phyloP scores from a whole-genome alignment of 2,888 invertebrate species.

The Halocaridina rubra region DNA sequence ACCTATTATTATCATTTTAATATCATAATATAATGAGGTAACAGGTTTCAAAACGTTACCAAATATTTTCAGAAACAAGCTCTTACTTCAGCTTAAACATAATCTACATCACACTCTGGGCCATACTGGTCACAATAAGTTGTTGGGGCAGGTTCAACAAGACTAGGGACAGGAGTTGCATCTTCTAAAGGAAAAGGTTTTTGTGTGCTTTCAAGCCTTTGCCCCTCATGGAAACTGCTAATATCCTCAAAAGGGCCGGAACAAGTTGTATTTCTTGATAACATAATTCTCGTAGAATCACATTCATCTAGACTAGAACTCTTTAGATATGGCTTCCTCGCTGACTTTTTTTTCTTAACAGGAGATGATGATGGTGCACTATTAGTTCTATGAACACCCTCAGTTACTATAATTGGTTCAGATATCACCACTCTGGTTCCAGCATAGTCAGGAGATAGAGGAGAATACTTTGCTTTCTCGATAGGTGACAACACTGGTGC shows the following conservation, averaged over 20 bases:
- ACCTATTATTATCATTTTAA: too few relatives aligned
- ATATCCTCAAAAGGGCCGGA: not conserved
- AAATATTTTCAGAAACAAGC: not conserved
- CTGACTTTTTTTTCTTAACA: not conserved
- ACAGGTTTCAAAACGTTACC: not conserved
- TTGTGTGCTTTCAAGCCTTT: not conserved
- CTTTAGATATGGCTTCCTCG: not conserved
- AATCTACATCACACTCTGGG: slow-evolving; percentile 34
- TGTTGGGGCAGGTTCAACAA: slow-evolving; percentile 29
- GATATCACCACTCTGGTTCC: not conserved
- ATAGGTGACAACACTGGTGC: slow-evolving; percentile 44
- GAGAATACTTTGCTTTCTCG: slow-evolving; percentile 1
- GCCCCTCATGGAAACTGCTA: not conserved
- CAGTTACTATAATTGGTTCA: not conserved
- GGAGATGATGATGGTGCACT: not conserved
- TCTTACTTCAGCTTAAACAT: slow-evolving; percentile 3
- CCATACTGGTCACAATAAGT: slow-evolving; percentile 43
- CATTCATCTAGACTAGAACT: slow-evolving; percentile 26
- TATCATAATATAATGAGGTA: too few relatives aligned
- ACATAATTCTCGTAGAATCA: not conserved
- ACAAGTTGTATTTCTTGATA: too few relatives aligned
- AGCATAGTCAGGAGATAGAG: not conserved
- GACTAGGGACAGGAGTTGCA: not conserved
- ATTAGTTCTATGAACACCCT: not conserved
- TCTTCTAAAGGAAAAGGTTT: not conserved